A percentile compares a stretch with the other conserved stretches of the same genome.
phyloP scores from a whole-genome alignment of 2,888 invertebrate species.

The Rapana venosa region DNA sequence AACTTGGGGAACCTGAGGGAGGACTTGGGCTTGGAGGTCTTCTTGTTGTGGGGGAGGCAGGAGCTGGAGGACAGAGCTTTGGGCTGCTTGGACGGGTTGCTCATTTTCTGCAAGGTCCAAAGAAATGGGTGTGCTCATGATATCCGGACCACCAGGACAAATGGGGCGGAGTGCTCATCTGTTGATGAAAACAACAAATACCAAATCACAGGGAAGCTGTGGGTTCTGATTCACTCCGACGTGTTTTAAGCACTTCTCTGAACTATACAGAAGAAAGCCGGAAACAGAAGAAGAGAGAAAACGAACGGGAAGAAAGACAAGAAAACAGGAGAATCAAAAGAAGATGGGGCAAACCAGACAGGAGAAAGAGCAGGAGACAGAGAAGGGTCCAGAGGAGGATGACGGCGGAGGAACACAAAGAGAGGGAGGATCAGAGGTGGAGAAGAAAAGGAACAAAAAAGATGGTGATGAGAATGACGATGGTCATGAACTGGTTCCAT shows the following conservation, averaged over 20 bases:
- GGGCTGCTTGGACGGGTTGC: conserved; percentile 15
- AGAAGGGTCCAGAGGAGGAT: no score
- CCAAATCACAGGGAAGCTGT: not conserved
- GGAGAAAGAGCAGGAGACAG: no score
- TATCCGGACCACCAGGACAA: not conserved
- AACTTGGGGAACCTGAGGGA: not conserved
- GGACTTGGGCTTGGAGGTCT: not conserved
- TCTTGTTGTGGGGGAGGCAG: not conserved
- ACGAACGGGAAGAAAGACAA: no score
- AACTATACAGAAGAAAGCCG: no score
- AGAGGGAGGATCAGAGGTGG: no score
- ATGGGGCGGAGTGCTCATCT: not conserved
- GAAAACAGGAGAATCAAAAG: no score
- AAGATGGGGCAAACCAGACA: no score
- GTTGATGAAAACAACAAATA: not conserved
- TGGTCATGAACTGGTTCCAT: no score
- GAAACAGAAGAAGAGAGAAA: no score
- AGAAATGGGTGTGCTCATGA: conserved; percentile 3
- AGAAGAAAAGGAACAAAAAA: no score
- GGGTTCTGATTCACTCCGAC: not conserved
- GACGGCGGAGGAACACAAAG: no score
- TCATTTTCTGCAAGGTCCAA: not conserved
- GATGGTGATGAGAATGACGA: no score
- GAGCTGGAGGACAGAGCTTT: not conserved
- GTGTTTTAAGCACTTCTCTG: not conserved